Percentiles rank a stretch among this genome's conserved stretches.
Conservation (phyloP, 2,113 vertebrate species). For the Leptosomus discolor region DNA sequence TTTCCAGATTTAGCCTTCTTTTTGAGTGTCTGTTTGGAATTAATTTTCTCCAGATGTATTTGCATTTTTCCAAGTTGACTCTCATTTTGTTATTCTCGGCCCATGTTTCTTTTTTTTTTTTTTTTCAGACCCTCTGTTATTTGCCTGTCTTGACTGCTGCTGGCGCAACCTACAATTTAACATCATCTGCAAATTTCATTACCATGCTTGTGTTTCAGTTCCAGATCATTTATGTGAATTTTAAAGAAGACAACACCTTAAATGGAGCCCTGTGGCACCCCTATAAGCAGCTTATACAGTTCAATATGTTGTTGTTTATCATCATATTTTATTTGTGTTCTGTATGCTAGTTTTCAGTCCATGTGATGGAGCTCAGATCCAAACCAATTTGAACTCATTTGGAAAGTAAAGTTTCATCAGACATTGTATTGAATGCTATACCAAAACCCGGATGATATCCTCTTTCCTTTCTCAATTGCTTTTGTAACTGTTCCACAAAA, state of each 20-base stretch:
- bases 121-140: constrained; percentile 16
- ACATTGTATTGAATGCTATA: neutral
- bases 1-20: neutral
- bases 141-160: neutral
- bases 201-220: neutral
- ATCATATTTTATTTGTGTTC: neutral
- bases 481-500: constrained; percentile 45
- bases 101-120: constrained; percentile 4
- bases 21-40: neutral
- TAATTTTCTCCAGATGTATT: constrained; percentile 25
- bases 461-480: constrained; percentile 46
- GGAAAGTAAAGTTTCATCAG: neutral
- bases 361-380: neutral
- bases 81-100: neutral
- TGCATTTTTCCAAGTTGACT: constrained; percentile 21
- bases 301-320: neutral
- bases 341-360: neutral
- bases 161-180: neutral
- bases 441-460: constrained; percentile 33
- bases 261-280: neutral
- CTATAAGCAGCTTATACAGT: neutral
- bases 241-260: neutral
- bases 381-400: neutral
- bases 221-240: neutral
- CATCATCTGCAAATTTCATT: constrained; percentile 24